Percentiles rank a stretch among this genome's conserved stretches.
phyloP scores from a whole-genome alignment of 2,888 invertebrate species.

The Troides oblongomaculatus region DNA sequence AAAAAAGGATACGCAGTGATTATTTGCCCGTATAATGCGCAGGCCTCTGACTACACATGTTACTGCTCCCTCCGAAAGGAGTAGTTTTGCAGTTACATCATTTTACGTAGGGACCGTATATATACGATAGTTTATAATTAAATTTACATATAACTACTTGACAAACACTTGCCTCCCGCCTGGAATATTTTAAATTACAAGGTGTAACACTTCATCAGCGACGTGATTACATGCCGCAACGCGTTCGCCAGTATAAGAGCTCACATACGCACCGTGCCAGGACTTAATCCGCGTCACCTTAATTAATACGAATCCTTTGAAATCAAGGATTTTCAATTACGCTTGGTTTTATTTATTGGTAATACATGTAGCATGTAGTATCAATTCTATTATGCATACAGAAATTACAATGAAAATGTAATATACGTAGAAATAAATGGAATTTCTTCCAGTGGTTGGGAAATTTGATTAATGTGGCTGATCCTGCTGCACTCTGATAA shows the following conservation, averaged over 20 bases:
- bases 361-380: not conserved
- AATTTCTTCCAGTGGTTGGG: no score
- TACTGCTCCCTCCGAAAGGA: no score
- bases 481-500: no score
- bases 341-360: not conserved
- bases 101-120: not conserved
- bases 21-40: no score
- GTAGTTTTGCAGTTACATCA: no score
- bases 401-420: no score
- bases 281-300: constrained; percentile 3
- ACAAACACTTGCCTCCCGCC: not conserved
- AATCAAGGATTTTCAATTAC: not conserved
- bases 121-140: constrained; percentile 1
- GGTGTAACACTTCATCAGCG: constrained; percentile 2
- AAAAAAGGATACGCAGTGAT: no score
- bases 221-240: constrained; percentile 1
- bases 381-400: no score
- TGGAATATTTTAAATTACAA: not conserved
- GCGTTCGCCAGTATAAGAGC: not conserved
- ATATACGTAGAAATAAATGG: no score
- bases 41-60: no score
- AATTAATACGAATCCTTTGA: constrained; percentile 16
- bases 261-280: constrained; percentile 1
- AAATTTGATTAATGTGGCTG: no score
- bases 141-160: not conserved